phyloP scores from a whole-genome alignment of 2,113 vertebrate species.

The Excalfactoria chinensis region DNA sequence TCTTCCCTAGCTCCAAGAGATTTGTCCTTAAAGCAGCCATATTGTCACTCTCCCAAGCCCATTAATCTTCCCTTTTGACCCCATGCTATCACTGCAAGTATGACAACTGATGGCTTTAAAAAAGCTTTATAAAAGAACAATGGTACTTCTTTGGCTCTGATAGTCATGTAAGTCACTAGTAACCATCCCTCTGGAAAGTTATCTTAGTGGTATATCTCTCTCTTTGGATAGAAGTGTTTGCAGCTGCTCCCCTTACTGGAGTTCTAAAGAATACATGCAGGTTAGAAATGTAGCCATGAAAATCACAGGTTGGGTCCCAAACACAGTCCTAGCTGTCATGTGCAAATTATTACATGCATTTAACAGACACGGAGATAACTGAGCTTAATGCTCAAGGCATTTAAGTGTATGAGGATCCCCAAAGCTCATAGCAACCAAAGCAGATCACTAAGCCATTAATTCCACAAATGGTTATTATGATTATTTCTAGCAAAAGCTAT shows the following conservation, averaged over 20 bases:
- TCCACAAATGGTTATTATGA: not conserved
- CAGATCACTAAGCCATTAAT: not conserved
- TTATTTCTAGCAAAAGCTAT: not conserved
- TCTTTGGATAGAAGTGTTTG: not conserved
- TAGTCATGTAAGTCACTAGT: rapidly evolving
- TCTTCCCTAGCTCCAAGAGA: not conserved
- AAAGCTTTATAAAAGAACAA: not conserved
- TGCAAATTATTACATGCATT: not conserved
- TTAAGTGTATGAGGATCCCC: not conserved
- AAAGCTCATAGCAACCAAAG: not conserved
- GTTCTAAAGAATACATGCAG: not conserved
- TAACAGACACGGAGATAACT: not conserved
- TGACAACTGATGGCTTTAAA: not conserved
- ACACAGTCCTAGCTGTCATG: not conserved
- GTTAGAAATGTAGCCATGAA: not conserved
- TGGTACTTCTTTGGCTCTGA: not conserved
- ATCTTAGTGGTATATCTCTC: not conserved
- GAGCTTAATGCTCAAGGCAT: not conserved
- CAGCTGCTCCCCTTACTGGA: not conserved
- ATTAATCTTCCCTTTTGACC: not conserved
- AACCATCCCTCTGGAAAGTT: not conserved
- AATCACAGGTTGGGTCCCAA: not conserved
- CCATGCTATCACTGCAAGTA: not conserved
- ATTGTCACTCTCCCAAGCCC: not conserved
- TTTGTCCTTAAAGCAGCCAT: not conserved